Evolutionary conservation across 2,888 invertebrate species (phyloP).

Genomic region (Dicycla oo): DNA sequence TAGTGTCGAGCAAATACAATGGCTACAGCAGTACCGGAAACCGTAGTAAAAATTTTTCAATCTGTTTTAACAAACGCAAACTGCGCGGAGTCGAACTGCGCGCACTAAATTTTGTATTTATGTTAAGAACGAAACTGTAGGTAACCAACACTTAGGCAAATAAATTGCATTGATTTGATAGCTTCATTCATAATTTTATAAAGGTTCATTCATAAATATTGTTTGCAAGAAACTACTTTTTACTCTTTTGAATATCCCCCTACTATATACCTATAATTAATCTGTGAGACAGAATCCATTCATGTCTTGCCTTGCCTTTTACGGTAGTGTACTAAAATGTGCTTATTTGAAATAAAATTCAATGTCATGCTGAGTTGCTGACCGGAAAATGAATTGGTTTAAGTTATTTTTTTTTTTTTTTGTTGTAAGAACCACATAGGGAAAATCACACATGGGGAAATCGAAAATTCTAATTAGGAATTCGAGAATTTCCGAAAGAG

Average conservation of each 20-base stretch:
- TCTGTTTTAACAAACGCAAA: no score
- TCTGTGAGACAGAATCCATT: constrained; percentile 48
- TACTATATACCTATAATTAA: constrained; percentile 31
- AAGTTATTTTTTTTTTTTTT: constrained; percentile 9
- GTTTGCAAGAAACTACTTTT: constrained; percentile 55
- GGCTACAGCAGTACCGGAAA: no score
- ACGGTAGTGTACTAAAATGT: constrained; percentile 49
- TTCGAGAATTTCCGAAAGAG: constrained; percentile 4
- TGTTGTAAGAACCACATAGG: not conserved
- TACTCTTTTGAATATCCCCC: constrained; percentile 52
- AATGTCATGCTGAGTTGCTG: constrained; percentile 28
- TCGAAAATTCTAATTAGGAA: constrained; percentile 4
- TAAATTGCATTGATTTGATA: no score
- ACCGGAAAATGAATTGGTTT: constrained; percentile 11
- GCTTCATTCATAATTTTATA: constrained; percentile 50
- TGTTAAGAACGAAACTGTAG: no score
- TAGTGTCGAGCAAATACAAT: no score
- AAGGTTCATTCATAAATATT: constrained; percentile 57
- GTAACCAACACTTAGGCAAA: no score
- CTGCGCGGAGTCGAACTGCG: no score
- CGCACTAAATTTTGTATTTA: no score
- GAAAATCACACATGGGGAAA: not conserved
- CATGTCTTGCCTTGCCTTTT: constrained; percentile 44
- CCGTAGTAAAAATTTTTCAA: no score
- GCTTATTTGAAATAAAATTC: constrained; percentile 43